phyloP scores from a whole-genome alignment of 1,140 invertebrate species.

The Akabosia matsudoensis region DNA sequence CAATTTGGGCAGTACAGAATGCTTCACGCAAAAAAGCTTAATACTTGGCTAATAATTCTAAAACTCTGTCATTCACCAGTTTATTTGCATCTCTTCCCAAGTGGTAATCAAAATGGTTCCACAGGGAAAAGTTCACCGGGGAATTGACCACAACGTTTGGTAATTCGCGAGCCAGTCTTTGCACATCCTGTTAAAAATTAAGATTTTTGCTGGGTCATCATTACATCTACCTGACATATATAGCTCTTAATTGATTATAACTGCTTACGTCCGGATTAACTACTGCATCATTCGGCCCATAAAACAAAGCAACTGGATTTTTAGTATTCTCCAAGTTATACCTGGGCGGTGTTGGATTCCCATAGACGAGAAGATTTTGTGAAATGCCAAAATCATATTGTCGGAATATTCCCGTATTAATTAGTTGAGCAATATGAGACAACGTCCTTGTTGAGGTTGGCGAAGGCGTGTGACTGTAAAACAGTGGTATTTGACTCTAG shows the following conservation, averaged over 20 bases:
- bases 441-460: constrained; percentile 76
- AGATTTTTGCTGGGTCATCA: neutral
- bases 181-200: constrained; percentile 51
- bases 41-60: constrained; percentile 20
- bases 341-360: constrained; percentile 54
- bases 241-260: neutral
- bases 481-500: constrained; percentile 68
- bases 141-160: constrained; percentile 54
- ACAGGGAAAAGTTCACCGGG: constrained; percentile 60
- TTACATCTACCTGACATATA: too few relatives aligned
- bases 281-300: constrained; percentile 38
- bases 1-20: too few relatives aligned
- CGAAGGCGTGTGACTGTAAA: constrained; percentile 75
- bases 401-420: constrained; percentile 54
- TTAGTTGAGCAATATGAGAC: constrained; percentile 69
- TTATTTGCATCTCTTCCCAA: constrained; percentile 62
- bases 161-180: constrained; percentile 54
- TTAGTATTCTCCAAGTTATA: constrained; percentile 59
- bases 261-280: constrained; percentile 30
- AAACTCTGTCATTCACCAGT: constrained; percentile 58
- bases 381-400: constrained; percentile 51
- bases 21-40: too few relatives aligned
- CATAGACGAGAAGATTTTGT: constrained; percentile 54
- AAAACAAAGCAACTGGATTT: constrained; percentile 52
- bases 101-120: constrained; percentile 70